Percentiles rank a stretch among this genome's conserved stretches.
Evolutionary conservation across 2,113 vertebrate genomes (phyloP).

Genomic region (Pagrus major): DNA sequence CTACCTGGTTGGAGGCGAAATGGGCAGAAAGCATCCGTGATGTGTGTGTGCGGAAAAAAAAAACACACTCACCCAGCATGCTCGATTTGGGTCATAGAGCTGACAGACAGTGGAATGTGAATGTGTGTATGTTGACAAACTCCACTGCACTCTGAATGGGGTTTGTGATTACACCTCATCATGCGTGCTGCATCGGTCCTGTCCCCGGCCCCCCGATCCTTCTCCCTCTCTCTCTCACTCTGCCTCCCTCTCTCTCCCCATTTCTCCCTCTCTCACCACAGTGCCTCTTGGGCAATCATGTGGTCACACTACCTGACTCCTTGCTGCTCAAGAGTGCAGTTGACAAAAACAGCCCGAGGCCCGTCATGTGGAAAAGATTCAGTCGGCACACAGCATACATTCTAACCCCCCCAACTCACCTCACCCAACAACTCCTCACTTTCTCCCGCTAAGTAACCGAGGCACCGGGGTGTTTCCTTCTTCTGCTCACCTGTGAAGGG

Average conservation of each 20-base stretch:
- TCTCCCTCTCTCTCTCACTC: slow-evolving; percentile 40
- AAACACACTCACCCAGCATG: slow-evolving; percentile 52
- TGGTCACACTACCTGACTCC: slow-evolving; percentile 87
- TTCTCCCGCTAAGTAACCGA: slow-evolving; percentile 73
- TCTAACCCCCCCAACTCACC: slow-evolving; percentile 16
- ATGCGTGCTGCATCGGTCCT: slow-evolving; percentile 71
- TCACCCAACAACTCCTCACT: slow-evolving; percentile 61
- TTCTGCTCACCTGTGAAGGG: slow-evolving; percentile 79
- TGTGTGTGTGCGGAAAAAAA: not conserved
- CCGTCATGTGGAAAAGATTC: slow-evolving; percentile 87
- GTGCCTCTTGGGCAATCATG: slow-evolving; percentile 85
- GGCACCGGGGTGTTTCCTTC: slow-evolving; percentile 74
- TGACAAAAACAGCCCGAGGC: slow-evolving; percentile 87
- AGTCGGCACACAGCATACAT: slow-evolving; percentile 78
- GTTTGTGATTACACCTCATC: slow-evolving; percentile 86
- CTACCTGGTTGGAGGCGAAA: slow-evolving; percentile 79
- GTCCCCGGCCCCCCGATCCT: slow-evolving; percentile 58
- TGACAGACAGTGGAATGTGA: slow-evolving; percentile 83
- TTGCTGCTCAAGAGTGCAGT: slow-evolving; percentile 84
- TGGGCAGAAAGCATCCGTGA: slow-evolving; percentile 61
- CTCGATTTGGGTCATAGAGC: slow-evolving; percentile 80
- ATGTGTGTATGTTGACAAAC: slow-evolving; percentile 86
- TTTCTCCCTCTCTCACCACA: slow-evolving; percentile 65
- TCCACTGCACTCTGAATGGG: slow-evolving; percentile 82
- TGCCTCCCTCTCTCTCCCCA: slow-evolving; percentile 25